phyloP scores from a whole-genome alignment of 2,888 invertebrate genomes.

The Dermolepida albohirtum region DNA sequence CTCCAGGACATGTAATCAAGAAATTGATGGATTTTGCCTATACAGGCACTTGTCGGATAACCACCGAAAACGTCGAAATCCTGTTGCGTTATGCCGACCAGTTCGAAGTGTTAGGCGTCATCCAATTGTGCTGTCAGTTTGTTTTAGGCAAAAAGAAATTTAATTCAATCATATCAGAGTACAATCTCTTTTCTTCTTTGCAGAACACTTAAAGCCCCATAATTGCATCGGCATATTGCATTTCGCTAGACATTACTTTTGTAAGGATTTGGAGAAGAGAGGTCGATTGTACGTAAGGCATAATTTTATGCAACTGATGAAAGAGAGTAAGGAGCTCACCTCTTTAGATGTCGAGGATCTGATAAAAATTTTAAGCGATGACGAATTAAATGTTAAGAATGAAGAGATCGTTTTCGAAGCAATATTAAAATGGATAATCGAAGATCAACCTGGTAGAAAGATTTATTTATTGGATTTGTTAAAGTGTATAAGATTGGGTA shows the following conservation, averaged over 20 bases:
- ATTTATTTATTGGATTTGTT: constrained; percentile 71
- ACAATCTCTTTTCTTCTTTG: constrained; percentile 37
- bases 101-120: constrained; percentile 78
- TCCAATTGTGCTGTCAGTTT: constrained; percentile 77
- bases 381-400: constrained; percentile 77
- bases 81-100: constrained; percentile 79
- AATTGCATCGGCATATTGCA: constrained; percentile 80
- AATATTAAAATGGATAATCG: constrained; percentile 77
- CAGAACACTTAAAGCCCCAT: constrained; percentile 71
- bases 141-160: constrained; percentile 63
- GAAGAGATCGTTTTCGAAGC: constrained; percentile 83
- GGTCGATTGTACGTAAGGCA: constrained; percentile 63
- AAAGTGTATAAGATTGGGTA: constrained; percentile 75
- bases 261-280: constrained; percentile 73
- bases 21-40: constrained; percentile 81
- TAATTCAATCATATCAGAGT: constrained; percentile 18
- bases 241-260: constrained; percentile 78
- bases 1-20: constrained; percentile 72
- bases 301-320: constrained; percentile 67
- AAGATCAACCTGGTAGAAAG: constrained; percentile 69
- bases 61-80: constrained; percentile 75
- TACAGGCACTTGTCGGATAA: constrained; percentile 75
- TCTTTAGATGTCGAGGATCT: constrained; percentile 72
- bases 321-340: constrained; percentile 74
- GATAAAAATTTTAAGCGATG: constrained; percentile 74